Conservation (phyloP, 1,140 invertebrate genomes). For the Lerema accius region DNA sequence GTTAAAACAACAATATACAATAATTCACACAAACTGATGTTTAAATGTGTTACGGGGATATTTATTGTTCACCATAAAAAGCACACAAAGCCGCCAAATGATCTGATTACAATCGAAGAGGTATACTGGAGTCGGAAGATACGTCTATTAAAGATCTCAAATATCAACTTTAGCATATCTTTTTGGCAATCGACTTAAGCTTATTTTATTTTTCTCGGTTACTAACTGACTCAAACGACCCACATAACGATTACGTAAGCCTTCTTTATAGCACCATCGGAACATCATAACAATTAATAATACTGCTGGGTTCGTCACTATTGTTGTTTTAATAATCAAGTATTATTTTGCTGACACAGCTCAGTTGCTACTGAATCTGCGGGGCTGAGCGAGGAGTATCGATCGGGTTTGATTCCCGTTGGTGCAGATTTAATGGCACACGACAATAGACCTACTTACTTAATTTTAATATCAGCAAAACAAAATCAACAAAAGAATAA, state of each 20-base stretch:
- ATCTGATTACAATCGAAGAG: constrained; percentile 44
- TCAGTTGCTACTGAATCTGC: no score
- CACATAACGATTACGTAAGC: constrained; percentile 62
- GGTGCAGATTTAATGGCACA: no score
- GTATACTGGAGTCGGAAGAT: constrained; percentile 42
- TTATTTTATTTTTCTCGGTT: constrained; percentile 45
- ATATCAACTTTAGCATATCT: constrained; percentile 64
- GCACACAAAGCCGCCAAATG: constrained; percentile 18
- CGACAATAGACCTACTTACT: no score
- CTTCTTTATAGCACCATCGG: constrained; percentile 29
- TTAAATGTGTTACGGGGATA: not conserved
- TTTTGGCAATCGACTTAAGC: constrained; percentile 49
- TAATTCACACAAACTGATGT: constrained; percentile 2
- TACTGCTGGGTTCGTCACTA: constrained; percentile 12
- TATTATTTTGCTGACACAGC: no score
- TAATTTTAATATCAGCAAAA: no score
- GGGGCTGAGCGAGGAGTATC: no score
- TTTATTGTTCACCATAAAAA: constrained; percentile 31
- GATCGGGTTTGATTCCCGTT: no score
- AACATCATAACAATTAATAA: constrained; percentile 32
- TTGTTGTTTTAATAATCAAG: no score
- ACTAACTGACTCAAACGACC: constrained; percentile 54
- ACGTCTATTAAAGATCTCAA: constrained; percentile 44
- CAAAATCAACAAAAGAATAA: no score
- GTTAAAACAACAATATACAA: constrained; percentile 9